Percentiles rank a stretch among this genome's conserved stretches.
Evolutionary conservation across 2,797 vertebrate genomes (phyloP).

Genomic region (Alexandromys oeconomus): DNA sequence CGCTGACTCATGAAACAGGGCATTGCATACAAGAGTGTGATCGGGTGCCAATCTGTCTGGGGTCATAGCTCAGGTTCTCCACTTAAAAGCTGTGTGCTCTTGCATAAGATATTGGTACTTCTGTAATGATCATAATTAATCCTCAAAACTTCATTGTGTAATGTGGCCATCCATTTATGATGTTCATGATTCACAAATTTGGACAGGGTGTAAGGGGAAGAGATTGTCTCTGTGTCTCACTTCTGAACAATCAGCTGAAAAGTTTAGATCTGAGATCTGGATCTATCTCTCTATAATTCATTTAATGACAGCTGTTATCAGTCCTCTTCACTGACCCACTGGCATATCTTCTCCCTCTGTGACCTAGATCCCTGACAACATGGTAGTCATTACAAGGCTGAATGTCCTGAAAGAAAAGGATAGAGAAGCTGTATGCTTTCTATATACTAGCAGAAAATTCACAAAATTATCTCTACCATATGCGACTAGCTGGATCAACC

Average conservation of each 20-base stretch:
- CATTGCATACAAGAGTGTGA: background rate
- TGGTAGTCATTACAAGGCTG: background rate
- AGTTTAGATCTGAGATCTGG: background rate
- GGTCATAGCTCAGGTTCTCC: background rate
- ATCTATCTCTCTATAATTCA: background rate
- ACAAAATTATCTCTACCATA: background rate
- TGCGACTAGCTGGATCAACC: background rate
- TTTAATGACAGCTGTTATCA: background rate
- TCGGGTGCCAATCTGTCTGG: background rate
- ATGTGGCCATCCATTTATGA: background rate
- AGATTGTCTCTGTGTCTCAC: background rate
- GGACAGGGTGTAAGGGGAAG: background rate
- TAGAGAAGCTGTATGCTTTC: background rate
- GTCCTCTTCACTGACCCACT: background rate
- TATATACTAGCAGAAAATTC: background rate
- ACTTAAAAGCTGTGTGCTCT: background rate
- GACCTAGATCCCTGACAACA: background rate
- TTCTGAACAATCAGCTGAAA: background rate
- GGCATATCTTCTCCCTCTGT: background rate
- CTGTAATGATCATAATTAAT: background rate
- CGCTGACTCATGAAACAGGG: background rate
- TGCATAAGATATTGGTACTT: background rate
- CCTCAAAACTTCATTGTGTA: background rate
- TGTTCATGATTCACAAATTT: background rate
- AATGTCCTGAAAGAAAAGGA: background rate